Evolutionary conservation across 2,113 vertebrate genomes (phyloP).

Genomic region (Carettochelys insculpta): DNA sequence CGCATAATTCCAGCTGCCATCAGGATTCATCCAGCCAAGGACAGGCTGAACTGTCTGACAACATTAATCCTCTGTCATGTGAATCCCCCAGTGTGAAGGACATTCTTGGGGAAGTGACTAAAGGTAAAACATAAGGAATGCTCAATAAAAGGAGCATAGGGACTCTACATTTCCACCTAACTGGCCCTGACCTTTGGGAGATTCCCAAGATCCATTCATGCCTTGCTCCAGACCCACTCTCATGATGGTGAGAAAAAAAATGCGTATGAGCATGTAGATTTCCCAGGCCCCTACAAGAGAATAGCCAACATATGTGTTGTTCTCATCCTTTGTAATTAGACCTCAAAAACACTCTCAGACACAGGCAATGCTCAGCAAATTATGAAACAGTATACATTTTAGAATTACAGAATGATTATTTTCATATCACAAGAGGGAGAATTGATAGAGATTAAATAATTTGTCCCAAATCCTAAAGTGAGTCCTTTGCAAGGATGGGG

Average conservation of each 20-base stretch:
- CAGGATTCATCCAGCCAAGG: background rate
- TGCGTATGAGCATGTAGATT: background rate
- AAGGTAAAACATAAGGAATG: background rate
- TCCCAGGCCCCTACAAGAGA: background rate
- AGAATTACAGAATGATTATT: constrained; percentile 45
- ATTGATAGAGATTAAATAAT: constrained; percentile 70
- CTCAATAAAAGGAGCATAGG: no score
- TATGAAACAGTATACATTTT: constrained; percentile 49
- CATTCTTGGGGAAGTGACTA: fast-evolving
- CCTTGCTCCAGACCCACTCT: background rate
- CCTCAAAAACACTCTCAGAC: background rate
- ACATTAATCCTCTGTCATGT: fast-evolving
- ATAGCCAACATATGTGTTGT: background rate
- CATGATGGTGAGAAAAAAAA: background rate
- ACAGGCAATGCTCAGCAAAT: background rate
- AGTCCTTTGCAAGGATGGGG: constrained; percentile 52
- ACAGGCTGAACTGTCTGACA: fast-evolving
- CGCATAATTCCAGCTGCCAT: background rate
- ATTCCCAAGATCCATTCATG: fast-evolving
- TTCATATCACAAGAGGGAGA: constrained; percentile 63
- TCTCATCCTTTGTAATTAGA: background rate
- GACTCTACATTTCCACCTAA: fast-evolving
- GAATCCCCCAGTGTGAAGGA: background rate
- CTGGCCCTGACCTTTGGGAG: fast-evolving
- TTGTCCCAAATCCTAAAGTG: constrained; percentile 53